phyloP scores from a whole-genome alignment of 1,140 invertebrate genomes.

The Ruditapes philippinarum region DNA sequence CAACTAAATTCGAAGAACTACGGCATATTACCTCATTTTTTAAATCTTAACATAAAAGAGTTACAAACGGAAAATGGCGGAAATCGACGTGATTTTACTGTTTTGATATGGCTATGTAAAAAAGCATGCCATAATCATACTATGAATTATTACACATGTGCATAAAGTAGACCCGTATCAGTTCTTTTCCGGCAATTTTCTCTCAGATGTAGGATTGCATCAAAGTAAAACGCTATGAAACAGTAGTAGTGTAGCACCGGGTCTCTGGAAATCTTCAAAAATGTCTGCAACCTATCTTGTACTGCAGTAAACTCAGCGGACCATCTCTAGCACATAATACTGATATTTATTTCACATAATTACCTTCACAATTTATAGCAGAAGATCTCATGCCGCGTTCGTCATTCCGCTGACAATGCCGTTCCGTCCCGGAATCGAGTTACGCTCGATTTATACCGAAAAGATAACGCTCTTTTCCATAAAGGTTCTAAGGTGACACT shows the following conservation, averaged over 20 bases:
- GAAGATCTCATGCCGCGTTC: not conserved
- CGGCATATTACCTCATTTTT: no score
- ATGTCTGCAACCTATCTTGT: not conserved
- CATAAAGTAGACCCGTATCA: not conserved
- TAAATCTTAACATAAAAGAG: no score
- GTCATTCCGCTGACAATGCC: not conserved
- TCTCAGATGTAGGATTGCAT: not conserved
- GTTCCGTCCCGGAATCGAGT: slow-evolving; percentile 28
- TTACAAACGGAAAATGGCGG: no score
- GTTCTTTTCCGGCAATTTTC: not conserved
- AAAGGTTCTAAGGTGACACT: slow-evolving; percentile 65
- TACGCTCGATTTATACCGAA: slow-evolving; percentile 59
- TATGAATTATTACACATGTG: not conserved
- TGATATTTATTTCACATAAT: slow-evolving; percentile 28
- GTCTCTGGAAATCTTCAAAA: not conserved
- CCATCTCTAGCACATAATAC: slow-evolving; percentile 25
- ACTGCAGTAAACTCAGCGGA: slow-evolving; percentile 31
- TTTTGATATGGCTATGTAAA: no score
- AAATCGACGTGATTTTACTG: no score
- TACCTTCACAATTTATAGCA: slow-evolving; percentile 33
- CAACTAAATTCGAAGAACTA: no score
- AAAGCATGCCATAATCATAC: not conserved
- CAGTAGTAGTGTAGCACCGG: slow-evolving; percentile 14
- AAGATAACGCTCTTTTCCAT: slow-evolving; percentile 30
- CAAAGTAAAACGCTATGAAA: not conserved